Conservation (phyloP, 2,113 vertebrate species). For the Boleophthalmus pectinirostris region DNA sequence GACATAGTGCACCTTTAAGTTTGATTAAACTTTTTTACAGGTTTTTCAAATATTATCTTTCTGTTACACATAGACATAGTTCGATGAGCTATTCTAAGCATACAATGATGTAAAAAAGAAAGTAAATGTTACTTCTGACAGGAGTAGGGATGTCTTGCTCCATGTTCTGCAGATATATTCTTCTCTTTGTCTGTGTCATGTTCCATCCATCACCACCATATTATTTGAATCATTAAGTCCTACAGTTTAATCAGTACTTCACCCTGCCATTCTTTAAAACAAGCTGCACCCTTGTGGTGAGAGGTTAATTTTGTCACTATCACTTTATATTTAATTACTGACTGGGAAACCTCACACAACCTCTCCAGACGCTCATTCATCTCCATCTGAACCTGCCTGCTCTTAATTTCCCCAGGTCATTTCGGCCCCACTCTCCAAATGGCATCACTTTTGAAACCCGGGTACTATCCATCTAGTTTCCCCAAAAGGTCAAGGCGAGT, state of each 20-base stretch:
- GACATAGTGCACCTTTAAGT: no score
- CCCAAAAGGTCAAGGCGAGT: constrained; percentile 70
- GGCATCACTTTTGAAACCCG: constrained; percentile 33
- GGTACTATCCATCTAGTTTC: constrained; percentile 59
- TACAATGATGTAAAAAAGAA: no score
- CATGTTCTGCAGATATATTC: neutral
- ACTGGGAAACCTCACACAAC: constrained; percentile 25
- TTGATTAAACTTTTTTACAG: no score
- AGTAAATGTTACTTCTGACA: no score
- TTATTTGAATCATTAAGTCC: constrained; percentile 14
- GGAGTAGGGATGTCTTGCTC: neutral
- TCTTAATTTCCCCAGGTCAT: constrained; percentile 42
- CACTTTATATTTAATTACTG: constrained; percentile 14
- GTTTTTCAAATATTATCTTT: no score
- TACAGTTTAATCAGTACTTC: neutral
- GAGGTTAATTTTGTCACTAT: constrained; percentile 13
- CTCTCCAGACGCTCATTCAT: constrained; percentile 10
- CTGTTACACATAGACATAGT: no score
- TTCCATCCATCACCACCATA: constrained; percentile 7
- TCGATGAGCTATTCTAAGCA: no score
- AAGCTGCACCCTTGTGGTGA: neutral
- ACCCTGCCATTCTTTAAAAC: neutral
- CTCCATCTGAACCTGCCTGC: constrained; percentile 28
- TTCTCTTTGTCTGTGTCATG: neutral
- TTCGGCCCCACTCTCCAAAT: constrained; percentile 43